phyloP scores from a whole-genome alignment of 2,888 invertebrate genomes.

The Meteorus cinctellus region DNA sequence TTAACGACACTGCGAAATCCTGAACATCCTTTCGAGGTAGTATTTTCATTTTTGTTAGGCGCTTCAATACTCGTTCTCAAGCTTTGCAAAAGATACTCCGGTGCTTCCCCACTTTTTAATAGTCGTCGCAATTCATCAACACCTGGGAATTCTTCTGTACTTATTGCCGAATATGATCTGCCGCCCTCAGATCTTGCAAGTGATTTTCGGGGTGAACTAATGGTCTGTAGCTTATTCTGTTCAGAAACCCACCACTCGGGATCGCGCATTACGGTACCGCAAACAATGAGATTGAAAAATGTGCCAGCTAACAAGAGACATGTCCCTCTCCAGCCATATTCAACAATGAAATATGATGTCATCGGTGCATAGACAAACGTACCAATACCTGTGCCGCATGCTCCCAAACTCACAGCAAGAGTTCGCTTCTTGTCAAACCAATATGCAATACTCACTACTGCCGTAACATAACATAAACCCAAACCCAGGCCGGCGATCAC shows the following conservation, averaged over 20 bases:
- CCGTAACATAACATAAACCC: conserved; percentile 90
- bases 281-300: conserved; percentile 88
- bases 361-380: conserved; percentile 92
- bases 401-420: conserved; percentile 89
- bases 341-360: conserved; percentile 84
- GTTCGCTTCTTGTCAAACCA: conserved; percentile 93
- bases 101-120: conserved; percentile 81
- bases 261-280: conserved; percentile 90
- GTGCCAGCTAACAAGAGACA: conserved; percentile 87
- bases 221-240: conserved; percentile 75
- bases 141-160: conserved; percentile 77
- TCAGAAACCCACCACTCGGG: conserved; percentile 87
- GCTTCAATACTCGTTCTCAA: conserved; percentile 78
- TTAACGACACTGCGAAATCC: conserved; percentile 81
- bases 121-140: conserved; percentile 81
- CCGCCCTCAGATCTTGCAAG: conserved; percentile 76
- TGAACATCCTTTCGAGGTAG: conserved; percentile 73
- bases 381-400: conserved; percentile 92
- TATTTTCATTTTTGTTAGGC: conserved; percentile 73
- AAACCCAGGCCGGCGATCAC: conserved; percentile 88
- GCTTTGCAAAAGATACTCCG: conserved; percentile 80
- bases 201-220: conserved; percentile 73
- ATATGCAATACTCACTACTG: conserved; percentile 92
- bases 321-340: conserved; percentile 91
- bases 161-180: conserved; percentile 73